Evolutionary conservation across 2,888 invertebrate genomes (phyloP), one percentile per base, ranked within the genome.

Genomic region (Mythimna albipuncta): DNA sequence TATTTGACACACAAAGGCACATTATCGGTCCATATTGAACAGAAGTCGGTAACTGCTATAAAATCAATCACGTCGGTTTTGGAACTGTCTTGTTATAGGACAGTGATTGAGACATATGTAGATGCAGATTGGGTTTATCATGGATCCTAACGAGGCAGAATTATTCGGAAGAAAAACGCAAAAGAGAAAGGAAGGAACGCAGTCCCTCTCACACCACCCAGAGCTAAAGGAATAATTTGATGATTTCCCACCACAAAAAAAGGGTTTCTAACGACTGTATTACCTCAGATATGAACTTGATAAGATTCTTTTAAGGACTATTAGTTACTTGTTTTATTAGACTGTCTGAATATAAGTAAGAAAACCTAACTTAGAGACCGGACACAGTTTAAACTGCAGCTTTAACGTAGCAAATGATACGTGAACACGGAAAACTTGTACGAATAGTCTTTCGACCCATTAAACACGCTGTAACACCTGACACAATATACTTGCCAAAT

Each of bases 1-100:
- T 79, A 78, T 84, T 81, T 72, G 81, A 69, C 63, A 74, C 32
- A 83, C 84, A 83, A 84, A 74, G 75, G 75, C 50, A 73, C 81
- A 83, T 83, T 83, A 74, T 55, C 66, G 47, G 64, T 38, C 69
- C 81, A 62, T 70, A 72, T 69, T 64, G n/a, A 66, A 44, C 61
- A 69, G 57, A 64, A 72, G 35, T 66, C 1, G 64, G 44, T 71
- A 71, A 61, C 54, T 50, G 65, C 9, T 35, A 72, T 81, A 79
- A 70, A 64, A 82, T 72, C 69, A 62, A 81, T 74, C 62, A 79
- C 35, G 62, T 52, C 41, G 2, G n/a, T 13, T 67, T 69, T 73
- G 76, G 54, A 47, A 52, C n/a, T 38, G 35, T 11, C 32, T 54
- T 67, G 41, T 65, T 38, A 55, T 21, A 35, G 19, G 10, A 11